phyloP scores from a whole-genome alignment of 1,140 invertebrate species.

The Onthophagus taurus region DNA sequence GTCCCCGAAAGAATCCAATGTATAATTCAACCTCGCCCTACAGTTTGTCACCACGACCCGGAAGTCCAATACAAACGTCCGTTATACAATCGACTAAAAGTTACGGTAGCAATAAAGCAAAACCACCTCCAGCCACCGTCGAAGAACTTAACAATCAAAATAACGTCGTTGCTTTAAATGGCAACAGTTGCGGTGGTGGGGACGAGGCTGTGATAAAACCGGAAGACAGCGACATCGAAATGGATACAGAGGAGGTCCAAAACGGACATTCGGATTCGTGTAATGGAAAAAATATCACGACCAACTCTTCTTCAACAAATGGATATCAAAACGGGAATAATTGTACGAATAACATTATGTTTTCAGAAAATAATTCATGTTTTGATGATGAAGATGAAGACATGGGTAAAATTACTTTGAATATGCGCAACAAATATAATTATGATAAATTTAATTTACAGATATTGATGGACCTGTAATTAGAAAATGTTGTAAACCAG shows the following conservation, averaged over 20 bases:
- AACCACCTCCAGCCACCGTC: conserved; percentile 14
- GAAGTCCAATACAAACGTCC: conserved; percentile 53
- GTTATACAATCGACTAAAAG: conserved; percentile 66
- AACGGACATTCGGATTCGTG: conserved; percentile 31
- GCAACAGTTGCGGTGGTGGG: conserved; percentile 25
- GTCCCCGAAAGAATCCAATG: conserved; percentile 28
- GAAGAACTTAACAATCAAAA: conserved; percentile 32
- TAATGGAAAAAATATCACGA: conserved; percentile 28
- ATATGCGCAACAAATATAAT: too few relatives aligned
- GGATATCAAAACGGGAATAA: conserved; percentile 59
- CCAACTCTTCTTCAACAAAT: conserved; percentile 34
- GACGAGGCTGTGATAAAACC: conserved; percentile 22
- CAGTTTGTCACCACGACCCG: conserved; percentile 36
- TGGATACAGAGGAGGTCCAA: conserved; percentile 41
- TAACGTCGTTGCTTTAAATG: conserved; percentile 46
- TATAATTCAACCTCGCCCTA: conserved; percentile 22
- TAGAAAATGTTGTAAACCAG: conserved; percentile 66
- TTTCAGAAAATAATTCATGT: conserved; percentile 21
- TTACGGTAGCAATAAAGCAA: conserved; percentile 43
- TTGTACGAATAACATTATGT: conserved; percentile 23
- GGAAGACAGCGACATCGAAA: conserved; percentile 47
- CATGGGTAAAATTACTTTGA: conserved; percentile 44
- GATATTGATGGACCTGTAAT: conserved; percentile 42
- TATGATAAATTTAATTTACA: too few relatives aligned
- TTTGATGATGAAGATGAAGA: conserved; percentile 48